A percentile compares a stretch with the other conserved stretches of the same genome.
phyloP scores from a whole-genome alignment of 2,113 vertebrate genomes.

The Heptranchias perlo region DNA sequence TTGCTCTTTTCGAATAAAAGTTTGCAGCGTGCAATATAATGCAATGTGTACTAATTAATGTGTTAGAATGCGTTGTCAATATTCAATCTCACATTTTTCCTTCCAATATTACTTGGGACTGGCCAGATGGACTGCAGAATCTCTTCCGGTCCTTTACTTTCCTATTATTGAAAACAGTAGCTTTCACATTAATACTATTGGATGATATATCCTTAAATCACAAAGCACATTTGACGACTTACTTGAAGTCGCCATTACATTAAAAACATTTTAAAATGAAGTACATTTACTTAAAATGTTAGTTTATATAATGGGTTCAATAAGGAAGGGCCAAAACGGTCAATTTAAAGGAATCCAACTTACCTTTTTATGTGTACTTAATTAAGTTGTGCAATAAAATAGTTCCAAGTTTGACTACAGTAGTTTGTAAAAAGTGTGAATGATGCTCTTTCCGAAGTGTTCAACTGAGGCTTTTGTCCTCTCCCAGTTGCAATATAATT shows the following conservation, averaged over 20 bases:
- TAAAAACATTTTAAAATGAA: background rate
- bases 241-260: background rate
- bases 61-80: background rate
- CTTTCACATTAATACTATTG: too few species aligned
- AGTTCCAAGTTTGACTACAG: background rate
- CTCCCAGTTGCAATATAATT: constrained; percentile 29
- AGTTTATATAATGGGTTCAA: background rate
- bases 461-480: constrained; percentile 11
- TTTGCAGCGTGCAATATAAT: background rate
- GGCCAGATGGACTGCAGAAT: background rate
- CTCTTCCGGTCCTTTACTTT: background rate
- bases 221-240: background rate
- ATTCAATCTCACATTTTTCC: background rate
- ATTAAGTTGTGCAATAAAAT: background rate
- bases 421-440: background rate
- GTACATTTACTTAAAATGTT: background rate
- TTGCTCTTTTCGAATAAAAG: background rate
- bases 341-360: background rate
- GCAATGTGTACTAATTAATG: background rate
- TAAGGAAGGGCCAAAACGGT: background rate
- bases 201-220: background rate
- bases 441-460: background rate
- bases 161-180: background rate
- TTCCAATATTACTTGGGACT: background rate
- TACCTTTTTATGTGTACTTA: constrained; percentile 6